Evolutionary conservation across 2,888 invertebrate species (phyloP), one percentile per base, ranked within the genome.

Genomic region (Hipparchia semele): DNA sequence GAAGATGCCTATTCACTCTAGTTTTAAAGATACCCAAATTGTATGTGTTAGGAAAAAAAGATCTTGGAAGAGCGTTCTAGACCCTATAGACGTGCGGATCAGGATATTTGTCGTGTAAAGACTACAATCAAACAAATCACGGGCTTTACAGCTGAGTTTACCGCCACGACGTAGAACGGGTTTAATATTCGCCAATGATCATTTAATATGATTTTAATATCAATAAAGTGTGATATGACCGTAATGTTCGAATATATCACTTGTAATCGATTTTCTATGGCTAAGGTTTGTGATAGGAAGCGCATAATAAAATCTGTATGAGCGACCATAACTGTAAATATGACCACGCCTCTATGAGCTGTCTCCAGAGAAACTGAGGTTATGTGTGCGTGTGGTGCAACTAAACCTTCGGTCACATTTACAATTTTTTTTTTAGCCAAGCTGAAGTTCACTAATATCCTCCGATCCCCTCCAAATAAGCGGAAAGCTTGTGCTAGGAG

Each of bases 301-400:
- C 60, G 61, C 49, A 53, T 58, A 56, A 74, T 72, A 54, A 66
- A 49, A 76, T 76, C 75, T 71, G 67, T 72, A 69, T 74, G 75
- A 66, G 67, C 70, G 76, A 60, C 73, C 68, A 76, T 77, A 78
- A 77, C 77, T 72, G 79, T 79, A 75, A 78, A 78, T 77, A 77
- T 74, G 71, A 76, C 78, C 77, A 78, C 79, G 79, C 77, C 77
- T 75, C 72, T 75, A 54, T 72, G 72, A 75, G 68, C 71, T 73
- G 76, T 73, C 73, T 65, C 72, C 67, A 71, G 77, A 77, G 77
- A 74, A 73, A 74, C 69, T 64, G 75, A 74, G 73, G 59, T 68
- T 70, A 61, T 70, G 70, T 68, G 69, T 72, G 71, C 76, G 72
- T 72, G 72, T 66, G 68, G 62, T 67, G 74, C 72, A 56, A 45